phyloP scores from a whole-genome alignment of 2,113 vertebrate species.

The Drymodes brunneopygia region DNA sequence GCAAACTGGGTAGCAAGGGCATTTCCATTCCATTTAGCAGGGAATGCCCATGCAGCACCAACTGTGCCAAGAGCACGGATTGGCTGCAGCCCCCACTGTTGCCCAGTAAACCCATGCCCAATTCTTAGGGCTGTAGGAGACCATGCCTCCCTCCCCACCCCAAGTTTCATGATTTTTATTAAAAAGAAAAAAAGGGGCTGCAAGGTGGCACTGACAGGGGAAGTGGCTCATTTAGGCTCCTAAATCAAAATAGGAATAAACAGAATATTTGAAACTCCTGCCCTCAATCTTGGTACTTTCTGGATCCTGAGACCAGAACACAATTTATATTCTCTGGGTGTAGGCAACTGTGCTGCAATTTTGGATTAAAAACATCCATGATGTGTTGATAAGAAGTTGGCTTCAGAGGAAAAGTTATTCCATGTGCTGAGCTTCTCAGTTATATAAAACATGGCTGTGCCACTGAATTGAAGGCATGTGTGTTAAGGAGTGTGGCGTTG shows the following conservation, averaged over 20 bases:
- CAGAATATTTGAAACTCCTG: background rate
- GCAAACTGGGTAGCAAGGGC: background rate
- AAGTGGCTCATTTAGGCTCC: background rate
- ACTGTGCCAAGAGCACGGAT: background rate
- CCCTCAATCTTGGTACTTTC: background rate
- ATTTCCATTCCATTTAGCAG: background rate
- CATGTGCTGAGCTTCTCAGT: background rate
- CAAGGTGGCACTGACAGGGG: background rate
- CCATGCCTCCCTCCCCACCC: background rate
- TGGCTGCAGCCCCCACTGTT: background rate
- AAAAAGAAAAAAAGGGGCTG: background rate
- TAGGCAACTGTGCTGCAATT: background rate
- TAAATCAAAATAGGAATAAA: background rate
- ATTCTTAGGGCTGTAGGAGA: background rate
- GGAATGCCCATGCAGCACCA: background rate
- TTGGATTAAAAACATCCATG: background rate
- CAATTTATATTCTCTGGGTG: background rate
- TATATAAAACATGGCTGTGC: background rate
- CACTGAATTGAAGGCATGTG: background rate
- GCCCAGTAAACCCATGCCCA: background rate
- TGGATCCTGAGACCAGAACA: background rate
- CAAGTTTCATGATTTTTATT: background rate
- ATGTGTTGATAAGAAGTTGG: background rate
- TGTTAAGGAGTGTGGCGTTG: fast-evolving
- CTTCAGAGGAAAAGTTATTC: background rate